Evolutionary conservation across 2,888 invertebrate genomes (phyloP).

Genomic region (Drosophila sordidula): DNA sequence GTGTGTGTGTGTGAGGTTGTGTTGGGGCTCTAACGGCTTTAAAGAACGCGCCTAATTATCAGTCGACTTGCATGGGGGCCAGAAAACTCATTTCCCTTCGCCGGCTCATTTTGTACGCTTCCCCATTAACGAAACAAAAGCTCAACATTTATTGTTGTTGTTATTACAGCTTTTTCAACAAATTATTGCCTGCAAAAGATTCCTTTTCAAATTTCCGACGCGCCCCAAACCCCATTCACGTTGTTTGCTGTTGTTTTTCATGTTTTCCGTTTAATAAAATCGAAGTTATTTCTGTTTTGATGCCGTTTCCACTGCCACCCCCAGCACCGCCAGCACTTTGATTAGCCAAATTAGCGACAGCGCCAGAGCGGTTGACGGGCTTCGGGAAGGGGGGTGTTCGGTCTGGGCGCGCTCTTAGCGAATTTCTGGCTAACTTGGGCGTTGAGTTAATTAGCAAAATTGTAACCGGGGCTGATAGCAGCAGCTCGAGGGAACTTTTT

Average conservation of each 20-base stretch:
- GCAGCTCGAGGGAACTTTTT: slow-evolving; percentile 63
- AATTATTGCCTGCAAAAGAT: slow-evolving; percentile 67
- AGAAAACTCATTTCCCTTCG: slow-evolving; percentile 59
- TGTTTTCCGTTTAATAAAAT: slow-evolving; percentile 74
- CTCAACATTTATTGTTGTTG: slow-evolving; percentile 74
- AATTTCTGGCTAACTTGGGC: slow-evolving; percentile 59
- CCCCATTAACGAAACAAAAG: slow-evolving; percentile 58
- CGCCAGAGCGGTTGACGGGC: slow-evolving; percentile 3
- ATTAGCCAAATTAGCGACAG: slow-evolving; percentile 76
- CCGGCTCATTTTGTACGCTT: slow-evolving; percentile 39
- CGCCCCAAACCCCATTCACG: neutral
- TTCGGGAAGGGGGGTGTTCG: neutral
- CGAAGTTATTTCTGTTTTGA: slow-evolving; percentile 58
- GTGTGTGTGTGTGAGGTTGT: slow-evolving; percentile 5
- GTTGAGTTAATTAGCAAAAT: slow-evolving; percentile 78
- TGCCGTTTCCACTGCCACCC: slow-evolving; percentile 13
- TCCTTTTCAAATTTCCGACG: slow-evolving; percentile 65
- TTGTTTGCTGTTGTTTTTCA: slow-evolving; percentile 49
- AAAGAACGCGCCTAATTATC: slow-evolving; percentile 71
- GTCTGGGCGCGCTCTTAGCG: slow-evolving; percentile 29
- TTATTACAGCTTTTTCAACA: slow-evolving; percentile 61
- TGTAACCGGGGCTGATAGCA: slow-evolving; percentile 66
- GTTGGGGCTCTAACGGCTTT: slow-evolving; percentile 36
- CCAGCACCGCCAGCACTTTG: slow-evolving; percentile 56
- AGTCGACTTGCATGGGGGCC: slow-evolving; percentile 23